Conservation (phyloP, 2,888 invertebrate genomes). For the Electrophaes corylata region DNA sequence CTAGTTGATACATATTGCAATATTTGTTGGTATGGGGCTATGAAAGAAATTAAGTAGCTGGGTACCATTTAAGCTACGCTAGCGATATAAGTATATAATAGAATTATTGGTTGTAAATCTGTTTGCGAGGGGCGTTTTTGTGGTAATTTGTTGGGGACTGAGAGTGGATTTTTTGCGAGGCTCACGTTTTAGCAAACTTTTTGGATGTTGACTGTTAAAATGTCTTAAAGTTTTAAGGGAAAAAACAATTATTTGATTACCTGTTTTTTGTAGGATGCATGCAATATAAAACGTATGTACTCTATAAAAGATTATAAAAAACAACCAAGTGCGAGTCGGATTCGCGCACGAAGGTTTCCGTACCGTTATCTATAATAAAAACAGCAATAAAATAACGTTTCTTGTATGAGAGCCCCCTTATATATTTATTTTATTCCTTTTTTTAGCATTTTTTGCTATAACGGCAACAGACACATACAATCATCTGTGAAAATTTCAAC, state of each 20-base stretch:
- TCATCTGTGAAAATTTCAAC: too few relatives aligned
- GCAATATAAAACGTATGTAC: background rate
- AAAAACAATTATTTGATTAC: background rate
- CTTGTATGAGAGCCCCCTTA: too few relatives aligned
- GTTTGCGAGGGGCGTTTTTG: slow-evolving; percentile 45
- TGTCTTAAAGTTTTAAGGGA: slow-evolving; percentile 16
- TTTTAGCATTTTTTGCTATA: too few relatives aligned
- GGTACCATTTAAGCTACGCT: slow-evolving; percentile 11
- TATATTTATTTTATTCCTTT: too few relatives aligned
- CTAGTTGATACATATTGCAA: too few relatives aligned
- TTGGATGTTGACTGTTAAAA: slow-evolving; percentile 30
- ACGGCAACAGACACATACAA: too few relatives aligned
- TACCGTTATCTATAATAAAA: too few relatives aligned
- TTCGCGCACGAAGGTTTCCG: too few relatives aligned
- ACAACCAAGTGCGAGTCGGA: too few relatives aligned
- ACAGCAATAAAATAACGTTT: too few relatives aligned
- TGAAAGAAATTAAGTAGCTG: slow-evolving; percentile 4
- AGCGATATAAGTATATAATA: slow-evolving; percentile 39
- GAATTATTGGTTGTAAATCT: slow-evolving; percentile 44
- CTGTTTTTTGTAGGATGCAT: background rate
- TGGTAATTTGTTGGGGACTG: slow-evolving; percentile 40
- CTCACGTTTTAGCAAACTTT: slow-evolving; percentile 37
- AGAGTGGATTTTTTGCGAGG: slow-evolving; percentile 36
- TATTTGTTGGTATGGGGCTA: too few relatives aligned
- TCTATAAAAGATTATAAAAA: too few relatives aligned